Base-by-base conservation (phyloP, 2,888 invertebrate genomes). In the Ennomos erosarius region DNA sequence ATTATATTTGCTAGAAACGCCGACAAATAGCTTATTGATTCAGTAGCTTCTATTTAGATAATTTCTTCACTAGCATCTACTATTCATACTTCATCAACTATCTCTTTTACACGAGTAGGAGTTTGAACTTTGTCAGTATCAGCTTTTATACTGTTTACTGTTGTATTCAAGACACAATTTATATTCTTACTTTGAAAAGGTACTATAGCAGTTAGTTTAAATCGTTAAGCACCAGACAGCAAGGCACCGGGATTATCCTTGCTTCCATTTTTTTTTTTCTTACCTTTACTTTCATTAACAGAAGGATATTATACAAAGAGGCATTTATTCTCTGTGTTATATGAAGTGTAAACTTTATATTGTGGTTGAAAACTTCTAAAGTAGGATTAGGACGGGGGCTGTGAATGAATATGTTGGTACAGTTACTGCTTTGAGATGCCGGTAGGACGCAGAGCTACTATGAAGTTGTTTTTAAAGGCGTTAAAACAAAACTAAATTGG, bases 301-400 rank as follows among this genome's bases (percentile, higher is more conserved):
- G 63, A 55, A 62, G 63, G 62, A 61, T 61, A 62, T 57, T 62
- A 50, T 61, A 55, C 65, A 61, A 65, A 64, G 59, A 46, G 48
- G 48, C 40, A 75, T 78, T 60, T 60, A 60, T 60, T 74, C 73
- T 80, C 75, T 79, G 71, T 79, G 76, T 78, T 75, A 71, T 68
- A 69, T 84, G 79, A 74, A 85, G 85, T 81, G 87, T 87, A 85
- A 87, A 85, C 76, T 78, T 78, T 62, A 68, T 75, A 82, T 86
- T 87, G 82, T 85, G 78, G 74, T 70, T 43, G 36, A 54, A 50
- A 59, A 55, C 55, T 55, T 60, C 46, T 55, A 51, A 60, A 55
- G 59, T 65, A 69, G 85, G 86, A 87, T 88, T 84, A 85, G 65
- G 72, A 74, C 70, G 68, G 69, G 70, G 66, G 69, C 69, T 50